Base-by-base conservation (phyloP, 1,140 invertebrate species). In the Mactra quadrangularis region DNA sequence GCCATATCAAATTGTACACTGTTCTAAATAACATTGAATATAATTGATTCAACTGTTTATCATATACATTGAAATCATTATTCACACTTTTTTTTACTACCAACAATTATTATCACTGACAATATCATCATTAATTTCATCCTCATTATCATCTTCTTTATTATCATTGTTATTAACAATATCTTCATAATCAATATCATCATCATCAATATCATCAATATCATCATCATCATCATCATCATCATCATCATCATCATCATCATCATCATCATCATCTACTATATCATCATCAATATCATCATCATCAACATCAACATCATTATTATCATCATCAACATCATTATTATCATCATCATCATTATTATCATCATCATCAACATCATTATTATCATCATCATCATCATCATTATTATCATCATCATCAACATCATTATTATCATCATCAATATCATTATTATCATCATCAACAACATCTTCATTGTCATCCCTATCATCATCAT, bases 161-260 rank as follows among this genome's bases (percentile, higher is more conserved):
- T 50, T 19, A 50, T 50, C 45, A 50, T 50, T 19, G 19, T 50
- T 19, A 50, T 50, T 19, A 50, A 11, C 45, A 50, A 11, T 19
- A 50, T 50, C 45, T 11, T 50, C 45, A 50, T 50, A 9, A 50
- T 50, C 45, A 50, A 11, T 19, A 50, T 50, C 45, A n/a, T n/a
- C n/a, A n/a, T n/a, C n/a, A n/a, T n/a, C n/a, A n/a, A n/a, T n/a
- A n/a, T n/a, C n/a, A n/a, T n/a, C n/a, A n/a, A n/a, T n/a, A n/a
- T n/a, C n/a, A 59, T 59, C 55, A 59, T 59, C 55, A 59, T 59
- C 55, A 59, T 59, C 55, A 59, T 59, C 55, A 59, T 59, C 55
- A 59, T 59, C 55, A 59, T 59, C 55, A 59, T 59, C 55, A 59
- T 59, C 55, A 59, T 59, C 55, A 59, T 59, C 55, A 59, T 59